phyloP scores from a whole-genome alignment of 2,113 vertebrate genomes.

The Cygnus atratus region DNA sequence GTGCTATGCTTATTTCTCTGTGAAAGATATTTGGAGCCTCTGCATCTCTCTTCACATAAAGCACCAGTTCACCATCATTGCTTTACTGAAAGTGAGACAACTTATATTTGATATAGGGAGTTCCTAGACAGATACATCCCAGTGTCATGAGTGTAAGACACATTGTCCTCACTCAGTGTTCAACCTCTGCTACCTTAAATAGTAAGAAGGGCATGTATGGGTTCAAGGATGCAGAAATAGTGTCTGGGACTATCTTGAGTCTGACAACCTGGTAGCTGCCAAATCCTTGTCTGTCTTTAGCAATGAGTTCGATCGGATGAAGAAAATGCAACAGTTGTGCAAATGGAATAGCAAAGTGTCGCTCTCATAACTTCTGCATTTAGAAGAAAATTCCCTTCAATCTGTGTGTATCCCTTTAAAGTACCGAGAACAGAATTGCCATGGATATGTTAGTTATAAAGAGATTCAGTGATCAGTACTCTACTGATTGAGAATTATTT shows the following conservation, averaged over 20 bases:
- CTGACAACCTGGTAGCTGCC: background rate
- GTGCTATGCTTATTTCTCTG: background rate
- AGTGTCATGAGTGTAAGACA: background rate
- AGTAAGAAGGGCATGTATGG: background rate
- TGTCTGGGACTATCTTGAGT: background rate
- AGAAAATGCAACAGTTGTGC: background rate
- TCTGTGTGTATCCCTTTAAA: background rate
- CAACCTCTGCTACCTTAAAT: background rate
- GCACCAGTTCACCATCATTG: background rate
- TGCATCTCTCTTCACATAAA: background rate
- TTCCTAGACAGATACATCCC: background rate
- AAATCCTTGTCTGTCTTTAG: background rate
- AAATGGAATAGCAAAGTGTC: background rate
- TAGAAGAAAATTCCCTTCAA: background rate
- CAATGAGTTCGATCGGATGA: background rate
- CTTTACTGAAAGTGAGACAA: background rate
- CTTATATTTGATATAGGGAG: background rate
- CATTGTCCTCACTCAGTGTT: background rate
- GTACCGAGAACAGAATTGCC: background rate
- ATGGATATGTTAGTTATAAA: background rate
- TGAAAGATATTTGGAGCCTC: background rate
- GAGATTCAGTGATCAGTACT: background rate
- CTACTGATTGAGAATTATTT: background rate
- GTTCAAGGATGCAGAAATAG: background rate
- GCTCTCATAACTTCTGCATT: background rate